Base-by-base conservation (phyloP, 2,888 invertebrate species). In the Nephrocerus scutellatus region DNA sequence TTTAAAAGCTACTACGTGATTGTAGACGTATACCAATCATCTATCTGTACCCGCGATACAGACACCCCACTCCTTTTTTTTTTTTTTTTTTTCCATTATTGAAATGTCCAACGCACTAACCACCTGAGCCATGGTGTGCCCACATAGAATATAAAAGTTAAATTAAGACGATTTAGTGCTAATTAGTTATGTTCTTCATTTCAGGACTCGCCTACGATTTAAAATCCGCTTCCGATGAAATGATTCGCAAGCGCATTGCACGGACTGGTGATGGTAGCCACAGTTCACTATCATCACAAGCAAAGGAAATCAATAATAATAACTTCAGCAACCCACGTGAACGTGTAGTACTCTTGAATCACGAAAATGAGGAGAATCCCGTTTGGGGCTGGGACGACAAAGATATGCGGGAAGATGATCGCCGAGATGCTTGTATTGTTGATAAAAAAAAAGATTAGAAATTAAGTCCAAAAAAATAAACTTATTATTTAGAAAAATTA, bases 151-250 rank as follows among this genome's bases (percentile, higher is more conserved):
- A 10, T 6, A 7, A 25, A 36, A 7, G 34, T 7, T 2, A 26
- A 29, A 29, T 6, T 14, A 24, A 15, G 10, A 4, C 15, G 6
- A 26, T 10, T 12, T n/a, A n/a, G n/a, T n/a, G n/a, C n/a, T n/a
- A n/a, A n/a, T n/a, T n/a, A n/a, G n/a, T n/a, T n/a, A n/a, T n/a
- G n/a, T n/a, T n/a, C 8, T 33, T 24, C 23, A 8, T 29, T 31
- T n/a, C 78, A 66, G 91, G 91, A 24, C 77, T 79, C 73, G 90
- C 87, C 0, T 89, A 88, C 61, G 88, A 91, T 59, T 66, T 88
- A 54, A 90, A 88, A 67, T 84, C 80, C 3, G 87, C 86, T 3
- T 75, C 82, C 4, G 62, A 70, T 6, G 79, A 82, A 4, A 77
- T 84, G 73, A 75, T 89, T 2, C 68, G 74, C 41, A 80, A 77